Conservation (phyloP, 2,797 vertebrate species). For the Dicrostonyx torquatus region DNA sequence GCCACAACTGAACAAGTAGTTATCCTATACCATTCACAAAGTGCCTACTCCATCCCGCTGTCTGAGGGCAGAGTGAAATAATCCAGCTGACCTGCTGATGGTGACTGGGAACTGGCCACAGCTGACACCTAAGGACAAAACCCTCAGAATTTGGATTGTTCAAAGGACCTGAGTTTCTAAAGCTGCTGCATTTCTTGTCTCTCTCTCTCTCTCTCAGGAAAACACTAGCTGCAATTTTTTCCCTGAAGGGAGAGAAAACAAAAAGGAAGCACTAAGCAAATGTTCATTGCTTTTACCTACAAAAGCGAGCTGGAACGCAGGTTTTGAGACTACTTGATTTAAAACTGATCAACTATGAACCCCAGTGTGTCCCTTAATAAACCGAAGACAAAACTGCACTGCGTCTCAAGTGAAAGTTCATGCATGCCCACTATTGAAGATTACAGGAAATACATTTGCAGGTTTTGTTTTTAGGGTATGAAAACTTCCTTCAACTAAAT, state of each 20-base stretch:
- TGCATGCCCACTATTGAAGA: slow-evolving; percentile 14
- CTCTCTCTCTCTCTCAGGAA: slow-evolving; percentile 15
- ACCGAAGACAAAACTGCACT: slow-evolving; percentile 23
- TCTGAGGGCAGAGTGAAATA: neutral
- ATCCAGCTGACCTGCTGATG: neutral
- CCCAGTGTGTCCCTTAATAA: slow-evolving; percentile 12
- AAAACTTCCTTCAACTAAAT: slow-evolving; percentile 58
- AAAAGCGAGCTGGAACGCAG: slow-evolving; percentile 30
- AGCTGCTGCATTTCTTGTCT: neutral
- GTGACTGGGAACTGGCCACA: neutral
- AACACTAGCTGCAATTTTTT: neutral
- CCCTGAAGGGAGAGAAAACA: neutral
- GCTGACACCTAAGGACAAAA: slow-evolving; percentile 42
- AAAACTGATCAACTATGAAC: slow-evolving; percentile 58
- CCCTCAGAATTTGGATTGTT: slow-evolving; percentile 24
- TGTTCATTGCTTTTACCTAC: slow-evolving; percentile 27
- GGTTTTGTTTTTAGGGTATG: slow-evolving; percentile 49
- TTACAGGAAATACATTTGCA: slow-evolving; percentile 47
- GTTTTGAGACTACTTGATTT: slow-evolving; percentile 55
- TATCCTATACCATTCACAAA: neutral
- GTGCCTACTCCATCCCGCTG: neutral
- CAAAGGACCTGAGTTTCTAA: slow-evolving; percentile 36
- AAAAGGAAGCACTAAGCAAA: slow-evolving; percentile 58
- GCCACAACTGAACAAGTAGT: slow-evolving; percentile 27
- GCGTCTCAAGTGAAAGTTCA: slow-evolving; percentile 65